Percentiles rank a stretch among this genome's conserved stretches.
phyloP scores from a whole-genome alignment of 2,888 invertebrate species.

The Drosophila tripunctata region DNA sequence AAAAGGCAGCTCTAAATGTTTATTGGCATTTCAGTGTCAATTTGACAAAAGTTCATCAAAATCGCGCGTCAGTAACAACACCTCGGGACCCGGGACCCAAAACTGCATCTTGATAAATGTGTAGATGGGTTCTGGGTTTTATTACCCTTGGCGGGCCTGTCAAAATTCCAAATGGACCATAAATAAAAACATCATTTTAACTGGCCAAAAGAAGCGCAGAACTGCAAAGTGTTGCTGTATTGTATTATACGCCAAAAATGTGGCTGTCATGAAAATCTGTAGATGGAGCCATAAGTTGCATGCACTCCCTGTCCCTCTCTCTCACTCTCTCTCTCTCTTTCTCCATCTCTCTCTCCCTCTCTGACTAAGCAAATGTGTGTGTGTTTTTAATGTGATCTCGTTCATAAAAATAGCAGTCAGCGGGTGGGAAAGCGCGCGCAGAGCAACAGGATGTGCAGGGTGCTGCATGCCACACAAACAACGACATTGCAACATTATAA shows the following conservation, averaged over 20 bases:
- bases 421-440: slow-evolving; percentile 26
- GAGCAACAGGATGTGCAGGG: slow-evolving; percentile 18
- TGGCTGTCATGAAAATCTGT: slow-evolving; percentile 47
- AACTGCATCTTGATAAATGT: slow-evolving; percentile 67
- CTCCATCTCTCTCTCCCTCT: neutral
- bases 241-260: slow-evolving; percentile 64
- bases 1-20: slow-evolving; percentile 7
- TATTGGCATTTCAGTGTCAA: slow-evolving; percentile 66
- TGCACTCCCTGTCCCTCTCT: neutral
- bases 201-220: slow-evolving; percentile 36
- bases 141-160: slow-evolving; percentile 80
- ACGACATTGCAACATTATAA: slow-evolving; percentile 80
- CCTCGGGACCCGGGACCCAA: slow-evolving; percentile 18
- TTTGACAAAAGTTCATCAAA: slow-evolving; percentile 75
- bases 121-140: slow-evolving; percentile 41
- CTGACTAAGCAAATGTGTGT: neutral
- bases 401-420: slow-evolving; percentile 78
- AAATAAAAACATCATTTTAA: slow-evolving; percentile 83
- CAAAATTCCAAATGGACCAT: slow-evolving; percentile 83
- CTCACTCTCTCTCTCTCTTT: neutral
- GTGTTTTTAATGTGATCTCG: slow-evolving; percentile 72
- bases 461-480: slow-evolving; percentile 17
- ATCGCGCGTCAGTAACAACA: slow-evolving; percentile 43
- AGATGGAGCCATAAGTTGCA: slow-evolving; percentile 73
- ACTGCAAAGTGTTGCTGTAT: slow-evolving; percentile 24